Conservation (phyloP, 2,113 vertebrate species). For the Cyanoramphus novaezelandiae region DNA sequence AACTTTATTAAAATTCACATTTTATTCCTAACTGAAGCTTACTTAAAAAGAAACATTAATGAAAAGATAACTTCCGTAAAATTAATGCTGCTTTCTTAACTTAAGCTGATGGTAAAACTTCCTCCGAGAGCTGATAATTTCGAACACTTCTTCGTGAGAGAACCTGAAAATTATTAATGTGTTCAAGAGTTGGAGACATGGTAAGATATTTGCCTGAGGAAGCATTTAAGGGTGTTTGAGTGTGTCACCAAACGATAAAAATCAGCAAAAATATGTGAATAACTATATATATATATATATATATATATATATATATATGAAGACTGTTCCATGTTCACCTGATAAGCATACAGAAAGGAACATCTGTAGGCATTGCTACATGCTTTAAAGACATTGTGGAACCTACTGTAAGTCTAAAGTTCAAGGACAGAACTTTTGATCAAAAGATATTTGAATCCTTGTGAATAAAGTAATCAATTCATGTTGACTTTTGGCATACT, state of each 20-base stretch:
- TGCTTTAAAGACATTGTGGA: neutral
- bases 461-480: neutral
- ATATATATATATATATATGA: too few species aligned
- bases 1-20: neutral
- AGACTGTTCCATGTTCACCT: neutral
- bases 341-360: neutral
- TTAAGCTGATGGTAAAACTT: neutral
- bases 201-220: neutral
- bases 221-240: neutral
- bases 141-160: neutral
- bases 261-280: neutral
- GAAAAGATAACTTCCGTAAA: neutral
- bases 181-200: neutral
- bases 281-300: neutral
- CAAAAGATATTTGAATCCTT: neutral
- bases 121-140: neutral
- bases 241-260: neutral
- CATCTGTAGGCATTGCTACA: neutral
- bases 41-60: neutral
- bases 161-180: neutral
- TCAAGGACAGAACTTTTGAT: neutral
- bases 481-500: neutral
- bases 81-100: neutral
- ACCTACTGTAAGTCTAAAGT: neutral
- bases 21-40: neutral